phyloP scores from a whole-genome alignment of 1,140 invertebrate species.

The Zaprionus kolodkinae region DNA sequence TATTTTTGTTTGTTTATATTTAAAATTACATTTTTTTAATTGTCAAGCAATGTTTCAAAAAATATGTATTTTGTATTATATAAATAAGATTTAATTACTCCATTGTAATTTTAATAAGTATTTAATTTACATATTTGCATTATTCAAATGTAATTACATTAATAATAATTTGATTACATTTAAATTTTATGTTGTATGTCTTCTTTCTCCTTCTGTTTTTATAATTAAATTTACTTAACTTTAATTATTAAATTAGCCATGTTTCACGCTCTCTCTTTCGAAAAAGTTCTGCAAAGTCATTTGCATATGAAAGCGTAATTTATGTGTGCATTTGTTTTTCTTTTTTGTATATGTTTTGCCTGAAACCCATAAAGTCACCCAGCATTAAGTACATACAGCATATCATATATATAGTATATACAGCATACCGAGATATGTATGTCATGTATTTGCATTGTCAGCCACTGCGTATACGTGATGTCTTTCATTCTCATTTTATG shows the following conservation, averaged over 20 bases:
- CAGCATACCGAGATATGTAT: background rate
- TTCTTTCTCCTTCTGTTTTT: background rate
- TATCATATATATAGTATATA: background rate
- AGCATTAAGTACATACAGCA: background rate
- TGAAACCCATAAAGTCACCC: background rate
- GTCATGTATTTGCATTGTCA: constrained; percentile 38
- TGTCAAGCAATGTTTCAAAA: too few relatives aligned
- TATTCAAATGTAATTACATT: background rate
- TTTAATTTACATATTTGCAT: background rate
- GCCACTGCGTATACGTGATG: constrained; percentile 66
- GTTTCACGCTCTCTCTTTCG: background rate
- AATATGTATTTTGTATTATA: too few relatives aligned
- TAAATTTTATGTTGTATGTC: too few relatives aligned
- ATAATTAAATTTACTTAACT: constrained; percentile 6
- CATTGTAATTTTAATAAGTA: too few relatives aligned
- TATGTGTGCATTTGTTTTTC: background rate
- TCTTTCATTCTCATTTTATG: constrained; percentile 36
- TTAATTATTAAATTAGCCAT: background rate
- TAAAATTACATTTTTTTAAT: too few relatives aligned
- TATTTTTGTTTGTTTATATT: too few relatives aligned
- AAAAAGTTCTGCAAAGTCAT: background rate
- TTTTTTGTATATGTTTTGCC: background rate
- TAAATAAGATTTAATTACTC: too few relatives aligned
- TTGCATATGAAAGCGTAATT: constrained; percentile 7
- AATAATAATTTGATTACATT: background rate